Base-by-base conservation (phyloP, 2,888 invertebrate species). In the Caenorhabditis drosophilae region DNA sequence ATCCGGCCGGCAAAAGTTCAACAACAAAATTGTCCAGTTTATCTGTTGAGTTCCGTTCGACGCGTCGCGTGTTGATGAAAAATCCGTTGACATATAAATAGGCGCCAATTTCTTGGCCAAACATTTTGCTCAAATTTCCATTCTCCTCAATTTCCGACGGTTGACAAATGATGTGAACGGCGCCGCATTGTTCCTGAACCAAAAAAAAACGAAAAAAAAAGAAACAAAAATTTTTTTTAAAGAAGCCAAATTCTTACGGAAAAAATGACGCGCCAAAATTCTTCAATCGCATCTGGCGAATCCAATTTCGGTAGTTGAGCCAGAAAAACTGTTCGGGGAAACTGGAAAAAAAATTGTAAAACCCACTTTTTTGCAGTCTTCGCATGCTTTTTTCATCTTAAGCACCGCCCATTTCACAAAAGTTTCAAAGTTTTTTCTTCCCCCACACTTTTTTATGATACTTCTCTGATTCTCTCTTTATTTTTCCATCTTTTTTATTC, bases 211-310 rank as follows among this genome's bases (percentile, higher is more conserved):
- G n/a, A n/a, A n/a, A n/a, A n/a, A n/a, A n/a, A n/a, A n/a, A n/a
- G n/a, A n/a, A n/a, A n/a, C n/a, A n/a, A n/a, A n/a, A n/a, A n/a
- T n/a, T n/a, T n/a, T n/a, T n/a, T n/a, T n/a, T n/a, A n/a, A n/a
- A n/a, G n/a, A n/a, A n/a, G n/a, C n/a, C n/a, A n/a, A n/a, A n/a
- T n/a, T n/a, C n/a, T n/a, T n/a, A n/a, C n/a, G 50, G 23, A 27
- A 41, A 64, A 64, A 2, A 64, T 42, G 20, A 59, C 52, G 18
- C 64, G 25, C 64, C 64, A 64, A 27, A 64, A 64, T 16, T 64
- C 64, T 42, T 64, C 64, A 4, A 64, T 48, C 1, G 54, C 55
- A 16, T 59, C 58, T 1, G 20, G 18, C 1, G 31, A n/a, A 2
- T 64, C 64, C 6, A 51, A 18, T 42, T 59, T 58, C 7, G 64